Conservation (phyloP, 2,113 vertebrate genomes). For the Chloebia gouldiae region DNA sequence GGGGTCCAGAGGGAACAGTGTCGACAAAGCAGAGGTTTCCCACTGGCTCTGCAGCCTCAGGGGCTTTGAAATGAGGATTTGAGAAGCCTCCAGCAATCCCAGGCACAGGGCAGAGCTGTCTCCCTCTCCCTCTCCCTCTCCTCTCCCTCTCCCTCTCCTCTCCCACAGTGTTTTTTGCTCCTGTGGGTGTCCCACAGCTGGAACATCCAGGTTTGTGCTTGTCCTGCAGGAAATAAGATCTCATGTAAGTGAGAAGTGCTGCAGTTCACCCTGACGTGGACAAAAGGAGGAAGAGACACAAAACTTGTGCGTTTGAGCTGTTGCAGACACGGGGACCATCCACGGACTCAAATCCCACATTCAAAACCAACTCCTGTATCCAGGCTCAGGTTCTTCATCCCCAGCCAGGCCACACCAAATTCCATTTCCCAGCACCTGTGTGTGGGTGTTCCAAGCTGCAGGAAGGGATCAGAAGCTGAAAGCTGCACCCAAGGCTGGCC, state of each 20-base stretch:
- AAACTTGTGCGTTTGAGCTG: background rate
- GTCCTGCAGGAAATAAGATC: background rate
- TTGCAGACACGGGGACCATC: background rate
- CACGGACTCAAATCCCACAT: fast-evolving
- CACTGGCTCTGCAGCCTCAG: background rate
- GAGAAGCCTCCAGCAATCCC: background rate
- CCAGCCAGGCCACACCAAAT: background rate
- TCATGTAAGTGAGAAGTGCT: background rate
- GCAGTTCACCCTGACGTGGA: background rate
- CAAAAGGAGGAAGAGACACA: background rate
- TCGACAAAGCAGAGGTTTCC: background rate
- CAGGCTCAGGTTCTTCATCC: background rate
- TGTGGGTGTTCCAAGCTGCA: background rate
- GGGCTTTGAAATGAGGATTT: background rate
- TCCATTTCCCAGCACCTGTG: background rate
- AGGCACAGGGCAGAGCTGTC: background rate
- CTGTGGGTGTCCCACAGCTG: background rate
- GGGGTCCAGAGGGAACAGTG: background rate
- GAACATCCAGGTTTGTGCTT: background rate
- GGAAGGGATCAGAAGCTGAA: background rate
- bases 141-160: background rate
- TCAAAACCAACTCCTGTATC: background rate
- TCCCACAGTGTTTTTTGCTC: background rate
- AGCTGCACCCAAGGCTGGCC: background rate
- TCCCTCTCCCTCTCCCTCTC: too few species aligned